phyloP scores from a whole-genome alignment of 2,113 vertebrate genomes.

The Tautogolabrus adspersus region DNA sequence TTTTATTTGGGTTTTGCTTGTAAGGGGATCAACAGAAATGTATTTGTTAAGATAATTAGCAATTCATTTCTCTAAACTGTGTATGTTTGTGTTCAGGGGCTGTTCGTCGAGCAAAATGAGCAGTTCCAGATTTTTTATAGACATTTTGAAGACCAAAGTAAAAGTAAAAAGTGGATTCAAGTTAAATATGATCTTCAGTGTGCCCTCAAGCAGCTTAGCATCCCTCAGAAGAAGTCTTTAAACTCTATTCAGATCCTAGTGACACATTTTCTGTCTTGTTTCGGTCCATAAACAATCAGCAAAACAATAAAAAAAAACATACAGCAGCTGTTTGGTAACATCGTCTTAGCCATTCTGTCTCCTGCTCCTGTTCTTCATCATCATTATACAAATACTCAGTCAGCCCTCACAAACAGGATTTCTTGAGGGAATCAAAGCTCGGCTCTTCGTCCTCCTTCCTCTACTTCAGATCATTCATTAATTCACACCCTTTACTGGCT shows the following conservation, averaged over 20 bases:
- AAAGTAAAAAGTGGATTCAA: too few relatives aligned
- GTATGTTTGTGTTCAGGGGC: not conserved
- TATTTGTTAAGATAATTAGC: too few relatives aligned
- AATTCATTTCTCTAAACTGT: too few relatives aligned
- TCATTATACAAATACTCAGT: conserved; percentile 26
- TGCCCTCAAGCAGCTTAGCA: conserved; percentile 8
- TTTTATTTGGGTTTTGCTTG: too few relatives aligned
- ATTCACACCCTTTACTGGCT: not conserved
- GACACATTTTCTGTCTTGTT: not conserved
- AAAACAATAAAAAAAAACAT: conserved; percentile 9
- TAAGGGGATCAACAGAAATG: too few relatives aligned
- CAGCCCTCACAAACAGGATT: not conserved
- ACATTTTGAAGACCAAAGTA: too few relatives aligned
- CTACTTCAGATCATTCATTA: conserved; percentile 9
- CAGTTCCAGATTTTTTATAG: too few relatives aligned
- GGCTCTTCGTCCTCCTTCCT: not conserved
- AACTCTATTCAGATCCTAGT: not conserved
- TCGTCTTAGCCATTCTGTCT: not conserved
- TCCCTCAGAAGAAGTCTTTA: too few relatives aligned
- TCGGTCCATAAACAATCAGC: not conserved
- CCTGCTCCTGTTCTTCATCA: not conserved
- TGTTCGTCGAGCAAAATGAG: too few relatives aligned
- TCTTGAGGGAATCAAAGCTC: conserved; percentile 14
- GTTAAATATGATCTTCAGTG: too few relatives aligned
- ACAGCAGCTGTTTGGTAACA: not conserved